Evolutionary conservation across 2,113 vertebrate genomes (phyloP).

Genomic region (Larimichthys crocea): DNA sequence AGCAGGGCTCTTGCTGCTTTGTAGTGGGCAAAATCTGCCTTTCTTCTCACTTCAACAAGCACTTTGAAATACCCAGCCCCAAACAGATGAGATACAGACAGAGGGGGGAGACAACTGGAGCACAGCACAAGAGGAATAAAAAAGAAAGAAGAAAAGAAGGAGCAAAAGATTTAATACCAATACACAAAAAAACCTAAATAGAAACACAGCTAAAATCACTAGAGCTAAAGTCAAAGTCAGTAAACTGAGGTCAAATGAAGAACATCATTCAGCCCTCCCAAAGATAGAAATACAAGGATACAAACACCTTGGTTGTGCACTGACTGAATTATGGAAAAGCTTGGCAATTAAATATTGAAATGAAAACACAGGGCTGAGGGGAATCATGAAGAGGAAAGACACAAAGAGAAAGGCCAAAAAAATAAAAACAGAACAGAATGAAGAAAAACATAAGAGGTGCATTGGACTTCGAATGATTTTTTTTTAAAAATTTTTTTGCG

Average conservation of each 20-base stretch:
- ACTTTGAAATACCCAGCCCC: conserved; percentile 11
- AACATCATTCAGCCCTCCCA: conserved; percentile 8
- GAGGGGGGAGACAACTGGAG: background rate
- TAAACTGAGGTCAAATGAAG: background rate
- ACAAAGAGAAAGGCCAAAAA: background rate
- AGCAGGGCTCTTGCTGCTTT: conserved; percentile 16
- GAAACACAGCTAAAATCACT: background rate
- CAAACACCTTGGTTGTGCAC: conserved; percentile 32
- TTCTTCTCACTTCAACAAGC: conserved; percentile 31
- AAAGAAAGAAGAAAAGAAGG: background rate
- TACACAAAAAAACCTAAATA: background rate
- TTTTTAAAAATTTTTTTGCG: background rate
- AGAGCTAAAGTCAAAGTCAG: conserved; percentile 2
- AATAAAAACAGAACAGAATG: background rate
- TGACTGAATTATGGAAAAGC: conserved; percentile 64
- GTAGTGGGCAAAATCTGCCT: conserved; percentile 40
- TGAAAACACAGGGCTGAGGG: conserved; percentile 50
- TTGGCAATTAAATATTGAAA: conserved; percentile 75
- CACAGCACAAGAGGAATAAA: background rate
- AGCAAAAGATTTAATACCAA: background rate
- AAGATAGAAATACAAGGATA: conserved; percentile 7
- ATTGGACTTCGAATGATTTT: background rate
- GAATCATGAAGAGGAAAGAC: conserved; percentile 47
- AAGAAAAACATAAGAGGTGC: background rate
- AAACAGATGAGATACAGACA: conserved; percentile 16